Evolutionary conservation across 2,888 invertebrate species (phyloP), one percentile per base, ranked within the genome.

Genomic region (Papilio demoleus): DNA sequence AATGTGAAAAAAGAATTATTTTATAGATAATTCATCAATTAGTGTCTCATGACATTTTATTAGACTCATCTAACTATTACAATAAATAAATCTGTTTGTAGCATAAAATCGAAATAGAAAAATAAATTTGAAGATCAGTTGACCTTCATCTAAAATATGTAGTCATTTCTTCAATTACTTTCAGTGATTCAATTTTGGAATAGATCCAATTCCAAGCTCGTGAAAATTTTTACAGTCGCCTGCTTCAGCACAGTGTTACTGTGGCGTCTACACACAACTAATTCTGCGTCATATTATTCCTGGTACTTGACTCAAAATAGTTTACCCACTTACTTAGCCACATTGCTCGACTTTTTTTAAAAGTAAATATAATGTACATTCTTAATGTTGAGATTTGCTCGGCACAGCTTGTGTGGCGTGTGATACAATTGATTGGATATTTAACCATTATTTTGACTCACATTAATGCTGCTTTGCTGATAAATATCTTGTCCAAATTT

Each of bases 81-180:
- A n/a, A n/a, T n/a, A n/a, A n/a, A n/a, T n/a, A n/a, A n/a, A n/a
- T n/a, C n/a, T n/a, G n/a, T n/a, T n/a, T n/a, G n/a, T n/a, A n/a
- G n/a, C n/a, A n/a, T n/a, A n/a, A n/a, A 47, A n/a, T 42, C 17
- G 17, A 17, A 12, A 12, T 40, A 40, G 40, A n/a, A n/a, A 40
- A 45, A 6, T 11, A 22, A 19, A 6, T 0, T 12, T 14, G 12
- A 24, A 19, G 19, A 31, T n/a, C 27, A 2, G 1, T 24, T 50
- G 27, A n/a, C 50, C 50, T 27, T 50, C 14, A 27, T n/a, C 2
- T 27, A 50, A 50, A 50, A 27, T n/a, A 27, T 24, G 12, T 24
- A 12, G 1, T 50, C 24, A 24, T 22, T 50, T 27, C 50, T 50
- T 50, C 14, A 50, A 50, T 27, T 50, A 50, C 50, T 50, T 50